Conservation (phyloP, 2,888 invertebrate species). For the Ichneumon xanthorius region DNA sequence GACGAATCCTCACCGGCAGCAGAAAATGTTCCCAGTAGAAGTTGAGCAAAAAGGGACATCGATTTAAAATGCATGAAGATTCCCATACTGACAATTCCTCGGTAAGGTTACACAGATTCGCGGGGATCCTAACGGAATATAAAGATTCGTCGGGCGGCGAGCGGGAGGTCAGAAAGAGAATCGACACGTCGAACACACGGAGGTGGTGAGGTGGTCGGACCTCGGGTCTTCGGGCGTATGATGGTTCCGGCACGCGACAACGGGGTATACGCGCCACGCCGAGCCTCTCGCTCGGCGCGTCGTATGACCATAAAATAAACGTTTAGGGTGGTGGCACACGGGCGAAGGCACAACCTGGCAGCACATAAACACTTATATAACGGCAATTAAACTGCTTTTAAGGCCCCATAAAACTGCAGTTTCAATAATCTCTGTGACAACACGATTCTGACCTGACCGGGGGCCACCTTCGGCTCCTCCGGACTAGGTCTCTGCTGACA, state of each 20-base stretch:
- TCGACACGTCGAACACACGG: slow-evolving; percentile 62
- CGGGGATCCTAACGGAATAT: slow-evolving; percentile 33
- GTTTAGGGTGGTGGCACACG: slow-evolving; percentile 84
- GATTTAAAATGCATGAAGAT: neutral
- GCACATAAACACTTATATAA: slow-evolving; percentile 85
- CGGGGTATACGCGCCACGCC: slow-evolving; percentile 78
- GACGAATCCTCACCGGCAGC: neutral
- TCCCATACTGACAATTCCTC: slow-evolving; percentile 7
- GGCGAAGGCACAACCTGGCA: slow-evolving; percentile 81
- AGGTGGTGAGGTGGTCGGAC: slow-evolving; percentile 66
- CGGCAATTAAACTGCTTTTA: slow-evolving; percentile 85
- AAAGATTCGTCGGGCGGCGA: slow-evolving; percentile 51
- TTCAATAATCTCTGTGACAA: slow-evolving; percentile 85
- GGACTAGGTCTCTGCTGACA: slow-evolving; percentile 62
- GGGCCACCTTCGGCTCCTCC: slow-evolving; percentile 68
- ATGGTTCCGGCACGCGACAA: slow-evolving; percentile 84
- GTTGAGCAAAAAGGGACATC: neutral
- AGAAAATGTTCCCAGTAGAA: neutral
- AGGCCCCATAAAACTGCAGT: slow-evolving; percentile 85
- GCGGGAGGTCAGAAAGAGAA: slow-evolving; percentile 77
- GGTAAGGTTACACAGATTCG: slow-evolving; percentile 19
- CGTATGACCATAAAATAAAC: slow-evolving; percentile 85
- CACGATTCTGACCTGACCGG: slow-evolving; percentile 83
- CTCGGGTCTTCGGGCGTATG: slow-evolving; percentile 72
- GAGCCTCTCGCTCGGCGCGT: slow-evolving; percentile 73